These are phyloP conservation scores for Eulemur rubriventer DNA, from an alignment of 2,797 vertebrate species.

Conservation along the genomic window DNA sequence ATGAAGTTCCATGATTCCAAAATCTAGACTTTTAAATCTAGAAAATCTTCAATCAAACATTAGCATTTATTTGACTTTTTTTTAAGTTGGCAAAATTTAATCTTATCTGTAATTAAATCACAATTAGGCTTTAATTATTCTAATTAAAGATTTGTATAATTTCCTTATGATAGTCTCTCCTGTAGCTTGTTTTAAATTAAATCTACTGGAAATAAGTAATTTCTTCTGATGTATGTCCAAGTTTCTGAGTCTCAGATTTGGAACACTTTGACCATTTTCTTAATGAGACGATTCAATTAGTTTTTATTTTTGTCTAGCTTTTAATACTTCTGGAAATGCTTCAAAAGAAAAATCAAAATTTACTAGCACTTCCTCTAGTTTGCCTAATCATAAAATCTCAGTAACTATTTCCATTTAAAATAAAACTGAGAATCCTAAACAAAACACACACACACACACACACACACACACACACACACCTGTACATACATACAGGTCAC, in stretches of 20 bases:
- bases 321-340: constrained; percentile 29
- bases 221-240: constrained; percentile 54
- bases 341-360: constrained; percentile 25
- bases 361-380: neutral
- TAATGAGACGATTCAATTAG: neutral
- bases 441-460: neutral
- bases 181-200: constrained; percentile 72
- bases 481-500: neutral
- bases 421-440: constrained; percentile 1
- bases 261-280: neutral
- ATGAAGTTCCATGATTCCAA: neutral
- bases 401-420: neutral
- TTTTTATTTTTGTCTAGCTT: constrained; percentile 50
- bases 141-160: constrained; percentile 65
- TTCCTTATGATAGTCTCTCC: constrained; percentile 40
- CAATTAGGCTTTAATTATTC: constrained; percentile 64
- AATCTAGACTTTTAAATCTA: constrained; percentile 17
- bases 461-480: neutral
- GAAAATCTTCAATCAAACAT: neutral
- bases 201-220: constrained; percentile 54
- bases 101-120: constrained; percentile 68
- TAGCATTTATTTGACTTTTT: constrained; percentile 42
- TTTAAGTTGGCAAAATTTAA: constrained; percentile 50
- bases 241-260: constrained; percentile 3
- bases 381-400: neutral